These are phyloP conservation scores for Mythimna albipuncta DNA, from an alignment of 2,888 invertebrate genomes.

Conservation along the genomic window DNA sequence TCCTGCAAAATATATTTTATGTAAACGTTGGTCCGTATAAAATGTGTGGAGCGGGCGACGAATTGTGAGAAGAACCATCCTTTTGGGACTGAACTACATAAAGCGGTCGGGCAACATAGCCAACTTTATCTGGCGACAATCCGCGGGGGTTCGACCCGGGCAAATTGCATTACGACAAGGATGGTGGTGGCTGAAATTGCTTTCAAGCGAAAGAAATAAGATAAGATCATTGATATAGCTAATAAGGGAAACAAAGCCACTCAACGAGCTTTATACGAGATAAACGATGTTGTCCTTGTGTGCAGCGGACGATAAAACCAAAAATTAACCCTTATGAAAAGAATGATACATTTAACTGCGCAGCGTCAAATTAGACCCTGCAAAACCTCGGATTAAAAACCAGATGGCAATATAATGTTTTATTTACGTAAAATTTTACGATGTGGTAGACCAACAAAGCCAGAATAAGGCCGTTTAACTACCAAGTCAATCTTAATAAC, in stretches of 20 bases:
- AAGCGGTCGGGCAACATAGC: conserved; percentile 68
- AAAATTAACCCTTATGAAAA: conserved; percentile 29
- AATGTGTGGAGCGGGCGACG: conserved; percentile 67
- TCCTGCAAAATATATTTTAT: conserved; percentile 17
- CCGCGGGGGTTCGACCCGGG: conserved; percentile 70
- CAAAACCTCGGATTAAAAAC: conserved; percentile 18
- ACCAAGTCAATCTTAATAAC: conserved; percentile 17
- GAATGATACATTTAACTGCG: conserved; percentile 21
- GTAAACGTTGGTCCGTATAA: conserved; percentile 60
- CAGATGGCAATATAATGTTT: conserved; percentile 27
- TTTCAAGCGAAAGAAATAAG: conserved; percentile 76
- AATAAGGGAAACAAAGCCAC: conserved; percentile 71
- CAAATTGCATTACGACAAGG: conserved; percentile 79
- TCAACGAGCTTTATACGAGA: conserved; percentile 57
- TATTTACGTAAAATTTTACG: conserved; percentile 34
- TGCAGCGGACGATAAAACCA: conserved; percentile 21
- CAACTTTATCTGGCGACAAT: conserved; percentile 73
- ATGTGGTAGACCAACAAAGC: conserved; percentile 17
- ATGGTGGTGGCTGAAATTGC: conserved; percentile 78
- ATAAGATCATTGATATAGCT: conserved; percentile 74
- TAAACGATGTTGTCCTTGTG: conserved; percentile 46
- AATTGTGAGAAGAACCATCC: conserved; percentile 70
- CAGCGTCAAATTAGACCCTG: not conserved
- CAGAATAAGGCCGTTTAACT: conserved; percentile 21
- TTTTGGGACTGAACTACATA: conserved; percentile 72